phyloP scores from a whole-genome alignment of 2,797 vertebrate genomes.

The Margarornis squamiger region DNA sequence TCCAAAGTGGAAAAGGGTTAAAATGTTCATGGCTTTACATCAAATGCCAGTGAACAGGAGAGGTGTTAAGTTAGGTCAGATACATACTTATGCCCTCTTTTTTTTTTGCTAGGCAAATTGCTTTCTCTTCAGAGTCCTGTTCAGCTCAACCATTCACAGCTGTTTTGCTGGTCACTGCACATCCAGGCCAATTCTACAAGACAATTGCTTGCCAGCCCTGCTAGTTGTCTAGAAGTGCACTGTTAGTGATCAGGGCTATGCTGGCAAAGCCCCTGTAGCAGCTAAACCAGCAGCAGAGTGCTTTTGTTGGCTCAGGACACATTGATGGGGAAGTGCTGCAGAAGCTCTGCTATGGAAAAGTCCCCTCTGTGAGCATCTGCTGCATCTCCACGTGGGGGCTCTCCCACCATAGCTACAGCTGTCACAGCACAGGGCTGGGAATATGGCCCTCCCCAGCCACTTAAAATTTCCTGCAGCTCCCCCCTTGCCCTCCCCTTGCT shows the following conservation, averaged over 20 bases:
- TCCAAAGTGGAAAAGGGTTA: not conserved
- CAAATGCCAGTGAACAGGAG: not conserved
- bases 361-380: not conserved
- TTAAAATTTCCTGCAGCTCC: not conserved
- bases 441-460: not conserved
- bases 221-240: fast-evolving
- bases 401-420: not conserved
- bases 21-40: not conserved
- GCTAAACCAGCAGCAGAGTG: not conserved
- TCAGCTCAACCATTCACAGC: not conserved
- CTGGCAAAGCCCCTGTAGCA: not conserved
- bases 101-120: not conserved
- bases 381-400: not conserved
- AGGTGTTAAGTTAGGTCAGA: not conserved
- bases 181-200: not conserved
- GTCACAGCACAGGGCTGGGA: not conserved
- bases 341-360: not conserved
- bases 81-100: not conserved
- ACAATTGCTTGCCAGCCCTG: not conserved
- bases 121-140: not conserved
- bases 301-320: not conserved
- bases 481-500: not conserved
- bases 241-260: not conserved
- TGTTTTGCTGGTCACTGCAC: not conserved
- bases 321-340: not conserved